Conservation (phyloP, 1,140 invertebrate species). For the Drosophila teissieri region DNA sequence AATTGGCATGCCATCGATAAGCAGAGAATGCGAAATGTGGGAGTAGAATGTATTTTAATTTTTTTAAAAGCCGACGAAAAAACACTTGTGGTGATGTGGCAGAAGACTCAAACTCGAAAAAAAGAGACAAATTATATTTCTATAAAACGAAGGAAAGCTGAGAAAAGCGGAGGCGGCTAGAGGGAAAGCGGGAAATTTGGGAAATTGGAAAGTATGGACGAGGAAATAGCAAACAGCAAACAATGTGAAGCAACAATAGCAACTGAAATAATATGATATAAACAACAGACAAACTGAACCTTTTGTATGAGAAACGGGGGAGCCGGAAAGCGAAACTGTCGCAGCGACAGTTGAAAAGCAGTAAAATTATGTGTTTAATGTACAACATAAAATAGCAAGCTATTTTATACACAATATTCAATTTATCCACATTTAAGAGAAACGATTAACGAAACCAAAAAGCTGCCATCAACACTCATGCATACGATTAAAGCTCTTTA, state of each 20-base stretch:
- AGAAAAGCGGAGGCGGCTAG: constrained; percentile 19
- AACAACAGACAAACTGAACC: constrained; percentile 28
- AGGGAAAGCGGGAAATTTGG: constrained; percentile 27
- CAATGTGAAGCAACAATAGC: constrained; percentile 74
- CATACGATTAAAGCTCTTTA: constrained; percentile 33
- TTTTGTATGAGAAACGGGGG: constrained; percentile 62
- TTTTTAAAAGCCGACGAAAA: constrained; percentile 51
- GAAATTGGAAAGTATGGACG: constrained; percentile 35
- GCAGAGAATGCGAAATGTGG: not conserved
- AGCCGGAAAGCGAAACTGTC: constrained; percentile 40
- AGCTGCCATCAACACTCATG: constrained; percentile 66
- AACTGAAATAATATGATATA: constrained; percentile 49
- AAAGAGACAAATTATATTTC: constrained; percentile 69
- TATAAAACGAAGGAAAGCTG: constrained; percentile 52
- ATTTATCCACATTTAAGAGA: constrained; percentile 43
- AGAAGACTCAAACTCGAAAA: constrained; percentile 67
- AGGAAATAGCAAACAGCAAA: constrained; percentile 50
- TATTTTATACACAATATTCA: constrained; percentile 72
- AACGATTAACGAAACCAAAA: constrained; percentile 49
- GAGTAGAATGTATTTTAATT: constrained; percentile 69
- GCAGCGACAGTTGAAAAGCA: constrained; percentile 39
- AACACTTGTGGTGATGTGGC: constrained; percentile 62
- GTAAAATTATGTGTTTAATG: constrained; percentile 67
- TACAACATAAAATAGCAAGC: constrained; percentile 58
- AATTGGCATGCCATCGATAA: constrained; percentile 36